Evolutionary conservation across 2,797 vertebrate species (phyloP), one percentile per base, ranked within the genome.

Genomic region (Urocyon cinereoargenteus): DNA sequence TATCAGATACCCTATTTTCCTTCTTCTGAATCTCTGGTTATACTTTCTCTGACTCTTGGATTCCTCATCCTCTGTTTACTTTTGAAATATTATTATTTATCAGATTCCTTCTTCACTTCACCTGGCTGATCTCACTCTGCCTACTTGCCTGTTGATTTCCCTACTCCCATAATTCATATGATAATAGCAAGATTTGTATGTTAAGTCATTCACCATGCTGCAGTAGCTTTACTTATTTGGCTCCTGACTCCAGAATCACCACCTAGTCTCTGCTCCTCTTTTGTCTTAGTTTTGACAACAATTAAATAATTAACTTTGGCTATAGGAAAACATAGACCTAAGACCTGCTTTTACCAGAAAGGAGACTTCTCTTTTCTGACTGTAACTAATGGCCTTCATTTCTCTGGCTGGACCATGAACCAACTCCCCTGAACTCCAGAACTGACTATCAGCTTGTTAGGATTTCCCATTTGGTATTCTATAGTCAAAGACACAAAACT

Each of bases 381-480:
- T 89, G 3, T 61, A 62, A 49, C 6, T 57, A 55, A 83, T 59
- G 21, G 18, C 26, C n/a, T 14, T 45, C 2, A 62, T 14, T 94
- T 89, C 22, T 79, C 57, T 85, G 0, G 62, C 9, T 66, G 0
- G 0, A 70, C 21, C 16, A 12, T 26, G 24, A 94, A 11, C 90
- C 6, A 78, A 57, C 31, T 70, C 6, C 68, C 8, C 0, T 24
- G 16, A 62, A 86, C 2, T 40, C 53, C 16, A 84, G 14, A 85
- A 79, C 13, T 8, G 89, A 10, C 21, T 77, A 18, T 84, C 5
- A 86, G 13, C 10, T 86, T 79, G 24, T n/a, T 73, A 90, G 49
- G 9, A 64, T 94, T 85, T 84, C 24, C 22, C 22, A 81, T 90
- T 66, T 93, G 45, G 45, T 72, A 86, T 24, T 24, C 18, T 75